These are phyloP conservation scores for Hirtodrosophila duncani DNA, from an alignment of 2,888 invertebrate genomes.

Conservation along the genomic window DNA sequence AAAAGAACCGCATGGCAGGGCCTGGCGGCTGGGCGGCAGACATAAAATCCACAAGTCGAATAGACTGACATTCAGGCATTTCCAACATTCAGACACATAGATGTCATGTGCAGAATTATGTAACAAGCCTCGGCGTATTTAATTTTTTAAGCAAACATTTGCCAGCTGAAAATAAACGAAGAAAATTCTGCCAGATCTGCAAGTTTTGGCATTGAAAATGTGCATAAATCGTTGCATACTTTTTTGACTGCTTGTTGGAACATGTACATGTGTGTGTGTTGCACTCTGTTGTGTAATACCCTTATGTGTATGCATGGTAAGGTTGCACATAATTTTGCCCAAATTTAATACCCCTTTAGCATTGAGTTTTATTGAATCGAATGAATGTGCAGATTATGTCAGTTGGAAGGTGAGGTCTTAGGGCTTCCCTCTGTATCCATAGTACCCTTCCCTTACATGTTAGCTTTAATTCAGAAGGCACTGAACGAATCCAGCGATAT, in stretches of 20 bases:
- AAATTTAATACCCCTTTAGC: too few species aligned
- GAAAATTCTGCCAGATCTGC: constrained; percentile 5
- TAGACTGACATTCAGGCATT: constrained; percentile 1
- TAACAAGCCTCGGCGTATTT: constrained; percentile 38
- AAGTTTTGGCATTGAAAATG: constrained; percentile 39
- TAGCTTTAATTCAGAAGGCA: too few species aligned
- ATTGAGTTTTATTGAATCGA: too few species aligned
- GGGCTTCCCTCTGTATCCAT: too few species aligned
- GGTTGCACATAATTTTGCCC: too few species aligned
- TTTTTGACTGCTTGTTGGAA: neutral
- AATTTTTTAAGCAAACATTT: constrained; percentile 49
- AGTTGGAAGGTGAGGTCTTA: too few species aligned
- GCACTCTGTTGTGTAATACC: too few species aligned
- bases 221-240: constrained; percentile 21
- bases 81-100: constrained; percentile 1
- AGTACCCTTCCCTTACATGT: too few species aligned
- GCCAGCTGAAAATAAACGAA: constrained; percentile 20
- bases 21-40: constrained; percentile 4
- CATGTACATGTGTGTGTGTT: too few species aligned
- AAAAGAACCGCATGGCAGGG: constrained; percentile 2
- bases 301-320: too few species aligned
- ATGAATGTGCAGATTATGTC: too few species aligned
- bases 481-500: too few species aligned
- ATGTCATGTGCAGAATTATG: constrained; percentile 49
- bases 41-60: constrained; percentile 4